Evolutionary conservation across 2,797 vertebrate genomes (phyloP), one percentile per base, ranked within the genome.

Genomic region (Muscicapa comitata): DNA sequence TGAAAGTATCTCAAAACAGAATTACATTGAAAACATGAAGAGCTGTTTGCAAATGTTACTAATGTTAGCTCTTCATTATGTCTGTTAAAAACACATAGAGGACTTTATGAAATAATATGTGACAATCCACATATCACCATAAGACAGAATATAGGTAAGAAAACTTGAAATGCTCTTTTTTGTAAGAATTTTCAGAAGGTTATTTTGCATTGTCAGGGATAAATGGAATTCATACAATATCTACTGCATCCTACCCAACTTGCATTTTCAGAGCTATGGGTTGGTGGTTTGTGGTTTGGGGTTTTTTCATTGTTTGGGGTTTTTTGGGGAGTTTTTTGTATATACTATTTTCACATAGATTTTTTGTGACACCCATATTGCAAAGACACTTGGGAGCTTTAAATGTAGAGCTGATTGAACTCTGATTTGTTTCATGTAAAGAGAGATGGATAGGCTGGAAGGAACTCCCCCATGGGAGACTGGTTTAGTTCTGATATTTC

Each of bases 401-500:
- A 92, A 88, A 26, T 23, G 37, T 35, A 50, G 7, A 73, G 8
- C 17, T 81, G 42, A 48, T 31, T 63, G 66, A 88, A 81, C 26
- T 77, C 72, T 83, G 29, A 53, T 84, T 71, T 86, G 8, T 67
- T 88, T 79, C 7, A 3, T 71, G 21, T 51, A 8, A 19, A 57
- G 33, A 65, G 59, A 86, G 47, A 85, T 82, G 26, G 50, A n/a
- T 13, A 59, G 29, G 25, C 26, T 77, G 17, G 75, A 71, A 83
- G 51, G 83, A 94, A 81, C 76, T 42, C 13, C 33, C 75, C 5
- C 8, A 6, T 37, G 15, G 72, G 16, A 80, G 8, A 17, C 6
- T 67, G 61, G n/a, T 35, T 77, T 90, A 72, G 17, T 78, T 94
- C 54, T 70, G 62, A 11, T 90, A 62, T 61, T 92, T 83, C 38